A percentile compares a stretch with the other conserved stretches of the same genome.
Evolutionary conservation across 2,797 vertebrate species (phyloP).

Genomic region (Oceanodroma leucorhoa): DNA sequence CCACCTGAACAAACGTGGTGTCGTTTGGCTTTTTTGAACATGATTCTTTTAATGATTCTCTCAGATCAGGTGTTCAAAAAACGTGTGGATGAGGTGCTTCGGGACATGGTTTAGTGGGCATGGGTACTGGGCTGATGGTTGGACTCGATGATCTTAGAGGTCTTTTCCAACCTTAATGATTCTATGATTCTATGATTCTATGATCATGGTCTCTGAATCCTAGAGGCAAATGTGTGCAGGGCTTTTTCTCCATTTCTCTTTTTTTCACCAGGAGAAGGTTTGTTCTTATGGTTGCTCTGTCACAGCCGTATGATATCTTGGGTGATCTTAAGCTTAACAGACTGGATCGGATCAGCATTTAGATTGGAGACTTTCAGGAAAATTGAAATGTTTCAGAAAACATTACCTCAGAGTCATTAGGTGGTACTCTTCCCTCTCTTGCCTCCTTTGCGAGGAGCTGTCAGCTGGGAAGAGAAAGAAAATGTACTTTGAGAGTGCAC

Average conservation of each 20-base stretch:
- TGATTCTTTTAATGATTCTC: not conserved
- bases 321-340: not conserved
- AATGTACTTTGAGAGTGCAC: not conserved
- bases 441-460: not conserved
- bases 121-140: no score
- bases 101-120: no score
- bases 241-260: not conserved
- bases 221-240: not conserved
- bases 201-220: not conserved
- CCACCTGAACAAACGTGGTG: accelerated
- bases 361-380: not conserved
- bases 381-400: not conserved
- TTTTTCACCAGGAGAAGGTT: not conserved
- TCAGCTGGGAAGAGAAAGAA: not conserved
- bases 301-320: accelerated
- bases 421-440: not conserved
- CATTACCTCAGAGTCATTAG: not conserved
- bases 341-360: not conserved
- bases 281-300: not conserved
- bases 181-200: no score
- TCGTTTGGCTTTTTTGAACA: not conserved
- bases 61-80: no score
- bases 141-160: no score
- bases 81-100: no score
- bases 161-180: no score